Percentiles rank a stretch among this genome's conserved stretches.
Conservation (phyloP, 2,797 vertebrate species). For the Oreonectes daqikongensis region DNA sequence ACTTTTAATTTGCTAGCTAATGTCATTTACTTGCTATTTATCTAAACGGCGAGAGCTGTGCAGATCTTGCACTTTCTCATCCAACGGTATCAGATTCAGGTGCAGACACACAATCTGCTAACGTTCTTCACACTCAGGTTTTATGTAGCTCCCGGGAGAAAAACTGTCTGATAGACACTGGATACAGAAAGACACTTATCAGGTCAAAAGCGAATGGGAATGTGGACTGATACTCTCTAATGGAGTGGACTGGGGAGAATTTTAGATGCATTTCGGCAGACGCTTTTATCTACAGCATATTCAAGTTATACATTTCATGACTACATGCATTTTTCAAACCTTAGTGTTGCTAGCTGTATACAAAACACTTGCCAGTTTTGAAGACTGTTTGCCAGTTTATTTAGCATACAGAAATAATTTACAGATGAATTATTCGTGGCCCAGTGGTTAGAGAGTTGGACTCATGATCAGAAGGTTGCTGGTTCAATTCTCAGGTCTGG, state of each 20-base stretch:
- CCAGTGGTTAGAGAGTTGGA: no score
- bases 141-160: slow-evolving; percentile 49
- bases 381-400: no score
- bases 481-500: no score
- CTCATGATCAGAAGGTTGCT: no score
- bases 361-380: no score
- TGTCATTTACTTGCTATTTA: neutral
- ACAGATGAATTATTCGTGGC: no score
- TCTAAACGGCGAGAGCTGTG: neutral
- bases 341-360: neutral
- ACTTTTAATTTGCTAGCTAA: no score
- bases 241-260: slow-evolving; percentile 9
- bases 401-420: neutral
- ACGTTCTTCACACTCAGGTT: slow-evolving; percentile 31
- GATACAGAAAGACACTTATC: slow-evolving; percentile 56
- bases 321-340: neutral
- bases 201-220: slow-evolving; percentile 49
- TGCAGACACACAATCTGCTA: slow-evolving; percentile 48
- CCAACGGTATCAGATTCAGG: slow-evolving; percentile 50
- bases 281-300: neutral
- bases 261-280: neutral
- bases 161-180: slow-evolving; percentile 50
- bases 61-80: slow-evolving; percentile 38
- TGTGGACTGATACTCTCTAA: slow-evolving; percentile 29
- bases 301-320: neutral